A percentile compares a stretch with the other conserved stretches of the same genome.
phyloP scores from a whole-genome alignment of 1,140 invertebrate species.

The Samia ricini region DNA sequence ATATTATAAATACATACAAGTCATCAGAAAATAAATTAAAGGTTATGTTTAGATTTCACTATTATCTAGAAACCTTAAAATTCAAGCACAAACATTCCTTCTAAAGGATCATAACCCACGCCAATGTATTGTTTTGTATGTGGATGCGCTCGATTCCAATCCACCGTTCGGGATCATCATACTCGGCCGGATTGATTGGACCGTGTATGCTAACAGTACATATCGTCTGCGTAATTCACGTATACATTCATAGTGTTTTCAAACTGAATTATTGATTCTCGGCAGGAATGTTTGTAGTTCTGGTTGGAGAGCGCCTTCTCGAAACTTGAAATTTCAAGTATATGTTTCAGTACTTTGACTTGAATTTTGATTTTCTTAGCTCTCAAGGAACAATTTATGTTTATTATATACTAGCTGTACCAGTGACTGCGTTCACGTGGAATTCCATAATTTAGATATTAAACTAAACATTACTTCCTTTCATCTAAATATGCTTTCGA shows the following conservation, averaged over 20 bases:
- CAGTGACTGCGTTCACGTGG: too few relatives aligned
- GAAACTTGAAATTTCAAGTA: not conserved
- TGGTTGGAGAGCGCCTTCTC: not conserved
- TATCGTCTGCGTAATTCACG: not conserved
- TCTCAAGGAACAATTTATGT: not conserved
- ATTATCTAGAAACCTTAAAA: too few relatives aligned
- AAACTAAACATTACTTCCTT: too few relatives aligned
- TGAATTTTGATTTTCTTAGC: not conserved
- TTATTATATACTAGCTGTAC: too few relatives aligned
- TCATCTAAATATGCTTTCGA: too few relatives aligned
- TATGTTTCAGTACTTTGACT: not conserved
- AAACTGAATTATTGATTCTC: not conserved
- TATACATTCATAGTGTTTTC: not conserved
- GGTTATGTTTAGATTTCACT: too few relatives aligned
- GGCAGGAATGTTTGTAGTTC: not conserved
- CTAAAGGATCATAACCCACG: too few relatives aligned
- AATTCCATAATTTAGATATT: too few relatives aligned
- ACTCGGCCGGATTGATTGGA: not conserved
- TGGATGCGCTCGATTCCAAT: not conserved
- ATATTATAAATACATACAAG: too few relatives aligned
- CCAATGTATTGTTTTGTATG: not conserved
- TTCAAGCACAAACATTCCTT: too few relatives aligned
- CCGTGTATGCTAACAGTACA: constrained; percentile 1
- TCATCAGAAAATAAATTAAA: too few relatives aligned
- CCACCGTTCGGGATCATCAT: not conserved